Conservation (phyloP, 2,113 vertebrate species). For the Oxygymnocypris stewartii region DNA sequence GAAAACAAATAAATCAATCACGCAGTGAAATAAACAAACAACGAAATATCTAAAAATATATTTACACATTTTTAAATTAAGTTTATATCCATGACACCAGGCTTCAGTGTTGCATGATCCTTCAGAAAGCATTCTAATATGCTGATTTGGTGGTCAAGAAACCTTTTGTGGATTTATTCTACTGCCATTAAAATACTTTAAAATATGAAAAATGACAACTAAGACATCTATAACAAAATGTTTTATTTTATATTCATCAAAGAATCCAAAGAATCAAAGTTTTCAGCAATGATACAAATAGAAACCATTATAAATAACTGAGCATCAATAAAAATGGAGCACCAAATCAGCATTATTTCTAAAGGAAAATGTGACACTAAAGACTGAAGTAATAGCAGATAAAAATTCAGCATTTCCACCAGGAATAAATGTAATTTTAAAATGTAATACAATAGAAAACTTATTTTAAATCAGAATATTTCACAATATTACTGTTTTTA, state of each 20-base stretch:
- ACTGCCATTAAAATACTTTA: too few species aligned
- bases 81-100: too few species aligned
- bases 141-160: too few species aligned
- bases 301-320: background rate
- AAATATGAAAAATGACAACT: too few species aligned
- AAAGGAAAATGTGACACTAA: background rate
- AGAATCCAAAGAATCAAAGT: background rate
- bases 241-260: background rate
- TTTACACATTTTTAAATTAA: background rate
- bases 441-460: background rate
- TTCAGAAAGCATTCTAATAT: too few species aligned
- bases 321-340: background rate
- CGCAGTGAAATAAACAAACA: too few species aligned
- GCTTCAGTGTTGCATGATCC: too few species aligned
- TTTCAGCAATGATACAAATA: background rate
- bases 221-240: too few species aligned
- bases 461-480: background rate
- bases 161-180: background rate
- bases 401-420: background rate
- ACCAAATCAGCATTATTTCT: background rate
- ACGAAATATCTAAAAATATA: background rate
- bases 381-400: background rate
- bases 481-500: background rate
- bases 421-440: background rate
- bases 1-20: background rate